phyloP scores from a whole-genome alignment of 2,888 invertebrate species.

The Tetranychus truncatus region DNA sequence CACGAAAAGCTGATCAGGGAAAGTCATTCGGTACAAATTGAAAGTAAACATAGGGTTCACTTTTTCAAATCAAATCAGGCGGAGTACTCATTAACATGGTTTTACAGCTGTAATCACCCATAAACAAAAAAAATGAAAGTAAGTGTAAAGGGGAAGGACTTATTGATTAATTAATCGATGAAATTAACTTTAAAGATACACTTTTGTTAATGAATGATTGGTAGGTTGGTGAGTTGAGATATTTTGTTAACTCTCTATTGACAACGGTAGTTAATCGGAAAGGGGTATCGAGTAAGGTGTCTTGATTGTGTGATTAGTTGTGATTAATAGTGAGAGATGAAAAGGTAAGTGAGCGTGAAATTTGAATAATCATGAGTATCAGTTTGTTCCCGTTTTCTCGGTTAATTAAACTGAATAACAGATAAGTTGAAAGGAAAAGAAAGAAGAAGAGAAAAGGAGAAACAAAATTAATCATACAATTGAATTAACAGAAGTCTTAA shows the following conservation, averaged over 20 bases:
- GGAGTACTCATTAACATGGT: not conserved
- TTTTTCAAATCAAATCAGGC: not conserved
- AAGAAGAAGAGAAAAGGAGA: not conserved
- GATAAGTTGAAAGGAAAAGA: not conserved
- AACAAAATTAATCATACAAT: not conserved
- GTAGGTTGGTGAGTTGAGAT: too few relatives aligned
- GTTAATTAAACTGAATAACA: constrained; percentile 1
- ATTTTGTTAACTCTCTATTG: too few relatives aligned
- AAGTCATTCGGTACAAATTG: too few relatives aligned
- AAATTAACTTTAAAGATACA: not conserved
- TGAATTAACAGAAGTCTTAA: not conserved
- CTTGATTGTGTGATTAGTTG: not conserved
- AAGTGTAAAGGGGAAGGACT: not conserved
- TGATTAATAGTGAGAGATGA: not conserved
- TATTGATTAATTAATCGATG: not conserved
- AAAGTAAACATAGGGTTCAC: not conserved
- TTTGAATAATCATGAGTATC: not conserved
- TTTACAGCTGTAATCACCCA: not conserved
- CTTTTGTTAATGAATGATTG: too few relatives aligned
- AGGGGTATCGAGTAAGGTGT: not conserved
- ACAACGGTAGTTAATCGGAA: not conserved
- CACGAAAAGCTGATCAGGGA: not conserved
- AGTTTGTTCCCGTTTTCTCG: not conserved
- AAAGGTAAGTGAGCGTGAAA: not conserved
- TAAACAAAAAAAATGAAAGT: constrained; percentile 2